Evolutionary conservation across 2,797 vertebrate genomes (phyloP).

Genomic region (Gadopsis marmoratus): DNA sequence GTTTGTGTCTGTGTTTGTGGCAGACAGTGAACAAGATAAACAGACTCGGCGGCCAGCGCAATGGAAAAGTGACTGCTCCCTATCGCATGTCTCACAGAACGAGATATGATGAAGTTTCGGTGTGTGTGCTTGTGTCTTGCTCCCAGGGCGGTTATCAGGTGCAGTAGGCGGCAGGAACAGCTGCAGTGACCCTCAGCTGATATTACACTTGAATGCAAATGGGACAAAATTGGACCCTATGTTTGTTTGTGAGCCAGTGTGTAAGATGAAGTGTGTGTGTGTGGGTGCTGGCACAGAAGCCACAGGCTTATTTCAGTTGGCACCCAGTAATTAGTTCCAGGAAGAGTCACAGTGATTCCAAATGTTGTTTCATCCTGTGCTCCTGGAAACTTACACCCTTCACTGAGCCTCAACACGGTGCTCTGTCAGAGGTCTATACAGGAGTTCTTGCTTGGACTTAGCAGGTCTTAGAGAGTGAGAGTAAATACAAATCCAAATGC

Average conservation of each 20-base stretch:
- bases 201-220: constrained; percentile 52
- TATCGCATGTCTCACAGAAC: constrained; percentile 55
- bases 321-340: constrained; percentile 48
- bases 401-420: constrained; percentile 5
- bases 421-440: constrained; percentile 9
- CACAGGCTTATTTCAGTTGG: constrained; percentile 56
- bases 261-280: constrained; percentile 8
- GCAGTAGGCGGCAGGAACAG: constrained; percentile 62
- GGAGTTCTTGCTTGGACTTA: background rate
- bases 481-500: background rate
- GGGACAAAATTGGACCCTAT: constrained; percentile 42
- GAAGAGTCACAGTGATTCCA: constrained; percentile 46
- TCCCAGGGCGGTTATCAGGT: constrained; percentile 71
- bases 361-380: constrained; percentile 42
- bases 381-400: constrained; percentile 37
- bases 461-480: background rate
- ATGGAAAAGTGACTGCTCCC: constrained; percentile 51
- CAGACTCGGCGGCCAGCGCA: constrained; percentile 17
- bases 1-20: constrained; percentile 10
- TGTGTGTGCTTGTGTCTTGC: constrained; percentile 39
- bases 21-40: constrained; percentile 27
- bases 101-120: constrained; percentile 46
- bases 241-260: constrained; percentile 22
- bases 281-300: constrained; percentile 24
- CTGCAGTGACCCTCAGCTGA: constrained; percentile 61